These are phyloP conservation scores for Oasisia sp. DNA, from an alignment of 2,888 invertebrate genomes.

Conservation along the genomic window DNA sequence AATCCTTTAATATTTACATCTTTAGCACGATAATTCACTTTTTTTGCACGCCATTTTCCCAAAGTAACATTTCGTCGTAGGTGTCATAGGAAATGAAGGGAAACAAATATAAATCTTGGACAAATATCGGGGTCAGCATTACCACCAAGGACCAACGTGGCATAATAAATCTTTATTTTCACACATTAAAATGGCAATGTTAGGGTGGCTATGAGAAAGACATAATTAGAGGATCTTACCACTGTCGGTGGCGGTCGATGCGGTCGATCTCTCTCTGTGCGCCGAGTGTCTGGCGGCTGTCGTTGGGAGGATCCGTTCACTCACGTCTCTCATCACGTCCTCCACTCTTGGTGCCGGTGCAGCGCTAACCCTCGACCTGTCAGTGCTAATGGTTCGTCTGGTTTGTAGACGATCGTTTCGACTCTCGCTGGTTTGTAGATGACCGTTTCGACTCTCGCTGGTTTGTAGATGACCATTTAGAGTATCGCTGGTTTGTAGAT, in stretches of 20 bases:
- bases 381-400: neutral
- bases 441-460: neutral
- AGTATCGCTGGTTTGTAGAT: neutral
- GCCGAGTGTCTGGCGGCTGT: neutral
- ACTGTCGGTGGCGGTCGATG: neutral
- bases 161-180: no score
- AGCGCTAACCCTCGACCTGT: neutral
- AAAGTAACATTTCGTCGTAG: neutral
- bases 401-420: no score
- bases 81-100: neutral
- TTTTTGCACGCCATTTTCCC: neutral
- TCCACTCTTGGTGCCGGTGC: neutral
- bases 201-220: neutral
- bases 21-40: no score
- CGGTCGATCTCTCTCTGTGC: neutral
- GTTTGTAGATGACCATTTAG: no score
- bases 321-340: neutral
- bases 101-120: no score
- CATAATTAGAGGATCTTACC: neutral
- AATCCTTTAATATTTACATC: no score
- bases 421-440: neutral
- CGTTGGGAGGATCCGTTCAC: neutral
- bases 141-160: no score
- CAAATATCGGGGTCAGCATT: no score
- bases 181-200: no score